phyloP scores from a whole-genome alignment of 2,888 invertebrate species.

The Coronaproctus castanopsis region DNA sequence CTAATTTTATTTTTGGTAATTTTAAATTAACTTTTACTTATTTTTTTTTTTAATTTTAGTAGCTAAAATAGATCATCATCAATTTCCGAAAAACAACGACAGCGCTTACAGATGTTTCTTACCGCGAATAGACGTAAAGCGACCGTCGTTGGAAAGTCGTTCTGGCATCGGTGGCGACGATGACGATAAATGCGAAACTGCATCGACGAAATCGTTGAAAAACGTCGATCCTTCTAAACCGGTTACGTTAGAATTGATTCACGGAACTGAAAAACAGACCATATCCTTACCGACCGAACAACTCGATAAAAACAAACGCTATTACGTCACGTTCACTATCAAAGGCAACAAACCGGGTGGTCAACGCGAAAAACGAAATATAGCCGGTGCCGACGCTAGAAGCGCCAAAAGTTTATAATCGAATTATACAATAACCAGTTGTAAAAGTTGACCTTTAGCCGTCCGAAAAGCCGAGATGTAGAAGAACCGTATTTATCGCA shows the following conservation, averaged over 20 bases:
- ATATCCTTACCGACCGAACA: conserved; percentile 72
- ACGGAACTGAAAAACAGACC: conserved; percentile 63
- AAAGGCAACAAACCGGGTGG: conserved; percentile 34
- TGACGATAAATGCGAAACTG: neutral
- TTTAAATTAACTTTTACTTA: no score
- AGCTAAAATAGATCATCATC: conserved; percentile 57
- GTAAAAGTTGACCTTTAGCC: no score
- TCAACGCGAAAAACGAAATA: no score
- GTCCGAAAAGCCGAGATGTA: no score
- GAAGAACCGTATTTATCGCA: no score
- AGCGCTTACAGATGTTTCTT: conserved; percentile 36
- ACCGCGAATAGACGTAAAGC: conserved; percentile 38
- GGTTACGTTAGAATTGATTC: conserved; percentile 49
- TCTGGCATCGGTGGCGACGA: conserved; percentile 30
- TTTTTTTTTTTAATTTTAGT: conserved; percentile 32
- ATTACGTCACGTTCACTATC: conserved; percentile 81
- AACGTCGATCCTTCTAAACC: conserved; percentile 25
- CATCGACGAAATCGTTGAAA: conserved; percentile 17
- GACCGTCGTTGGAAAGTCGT: conserved; percentile 19
- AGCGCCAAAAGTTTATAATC: no score
- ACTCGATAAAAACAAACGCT: conserved; percentile 70
- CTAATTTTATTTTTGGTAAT: no score
- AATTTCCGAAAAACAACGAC: conserved; percentile 49
- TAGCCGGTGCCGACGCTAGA: no score
- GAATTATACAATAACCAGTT: no score